Evolutionary conservation across 2,797 vertebrate genomes (phyloP).

Genomic region (Falco berigora): DNA sequence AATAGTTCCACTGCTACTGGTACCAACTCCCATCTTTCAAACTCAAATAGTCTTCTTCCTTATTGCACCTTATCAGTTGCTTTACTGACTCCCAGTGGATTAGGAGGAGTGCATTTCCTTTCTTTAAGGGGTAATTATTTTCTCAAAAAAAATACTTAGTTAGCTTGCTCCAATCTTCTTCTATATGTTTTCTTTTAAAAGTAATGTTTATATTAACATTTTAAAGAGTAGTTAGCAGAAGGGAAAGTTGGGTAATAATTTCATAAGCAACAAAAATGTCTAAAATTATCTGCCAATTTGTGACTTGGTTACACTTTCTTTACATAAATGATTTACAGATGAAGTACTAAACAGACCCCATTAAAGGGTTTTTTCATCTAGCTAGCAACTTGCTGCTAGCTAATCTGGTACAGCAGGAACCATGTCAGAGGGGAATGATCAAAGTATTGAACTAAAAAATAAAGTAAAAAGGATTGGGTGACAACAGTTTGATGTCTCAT

Average conservation of each 20-base stretch:
- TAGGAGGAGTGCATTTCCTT: not conserved
- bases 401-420: constrained; percentile 55
- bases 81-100: not conserved
- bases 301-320: constrained; percentile 52
- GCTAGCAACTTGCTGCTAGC: constrained; percentile 47
- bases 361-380: constrained; percentile 51
- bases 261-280: not conserved
- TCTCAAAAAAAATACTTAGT: not conserved
- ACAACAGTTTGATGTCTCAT: constrained; percentile 61
- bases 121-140: not conserved
- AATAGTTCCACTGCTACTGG: not conserved
- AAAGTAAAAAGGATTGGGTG: constrained; percentile 47
- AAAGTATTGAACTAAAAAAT: constrained; percentile 52
- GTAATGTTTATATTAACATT: not conserved
- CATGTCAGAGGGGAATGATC: constrained; percentile 55
- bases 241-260: not conserved
- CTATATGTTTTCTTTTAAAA: not conserved
- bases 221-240: not conserved
- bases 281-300: constrained; percentile 52
- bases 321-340: constrained; percentile 54
- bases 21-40: not conserved
- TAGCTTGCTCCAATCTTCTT: not conserved
- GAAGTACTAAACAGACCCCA: constrained; percentile 49
- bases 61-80: not conserved
- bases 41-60: not conserved